These are phyloP conservation scores for Akabosia matsudoensis DNA, from an alignment of 1,140 invertebrate genomes.

Conservation along the genomic window DNA sequence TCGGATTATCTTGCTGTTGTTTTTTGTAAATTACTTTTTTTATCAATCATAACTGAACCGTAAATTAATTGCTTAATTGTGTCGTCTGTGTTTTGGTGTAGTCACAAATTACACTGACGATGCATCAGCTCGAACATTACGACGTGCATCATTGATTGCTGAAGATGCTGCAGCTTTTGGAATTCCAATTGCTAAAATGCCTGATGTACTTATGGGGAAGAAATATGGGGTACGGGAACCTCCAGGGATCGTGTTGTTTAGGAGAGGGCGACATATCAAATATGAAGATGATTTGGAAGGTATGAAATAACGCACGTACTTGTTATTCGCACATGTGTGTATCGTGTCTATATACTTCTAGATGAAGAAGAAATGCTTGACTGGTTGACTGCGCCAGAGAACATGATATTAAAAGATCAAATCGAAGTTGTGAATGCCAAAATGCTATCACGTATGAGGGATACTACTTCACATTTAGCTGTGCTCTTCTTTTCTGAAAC, in stretches of 20 bases:
- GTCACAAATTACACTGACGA: constrained; percentile 35
- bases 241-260: constrained; percentile 43
- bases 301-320: too few relatives aligned
- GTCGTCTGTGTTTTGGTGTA: neutral
- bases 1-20: constrained; percentile 88
- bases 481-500: constrained; percentile 87
- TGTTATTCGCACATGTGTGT: too few relatives aligned
- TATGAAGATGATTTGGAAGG: constrained; percentile 45
- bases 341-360: too few relatives aligned
- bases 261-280: constrained; percentile 41
- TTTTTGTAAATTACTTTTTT: constrained; percentile 69
- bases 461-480: constrained; percentile 86
- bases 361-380: constrained; percentile 84
- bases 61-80: neutral
- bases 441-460: constrained; percentile 88
- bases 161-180: constrained; percentile 68
- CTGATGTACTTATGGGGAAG: constrained; percentile 81
- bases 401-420: constrained; percentile 86
- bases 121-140: constrained; percentile 31
- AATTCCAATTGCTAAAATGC: constrained; percentile 84
- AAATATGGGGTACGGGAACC: constrained; percentile 58
- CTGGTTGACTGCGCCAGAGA: constrained; percentile 88
- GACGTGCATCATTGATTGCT: constrained; percentile 39
- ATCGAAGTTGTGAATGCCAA: constrained; percentile 89
- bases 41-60: neutral